Evolutionary conservation across 2,888 invertebrate species (phyloP), one percentile per base, ranked within the genome.

Genomic region (Cataglyphis livida): DNA sequence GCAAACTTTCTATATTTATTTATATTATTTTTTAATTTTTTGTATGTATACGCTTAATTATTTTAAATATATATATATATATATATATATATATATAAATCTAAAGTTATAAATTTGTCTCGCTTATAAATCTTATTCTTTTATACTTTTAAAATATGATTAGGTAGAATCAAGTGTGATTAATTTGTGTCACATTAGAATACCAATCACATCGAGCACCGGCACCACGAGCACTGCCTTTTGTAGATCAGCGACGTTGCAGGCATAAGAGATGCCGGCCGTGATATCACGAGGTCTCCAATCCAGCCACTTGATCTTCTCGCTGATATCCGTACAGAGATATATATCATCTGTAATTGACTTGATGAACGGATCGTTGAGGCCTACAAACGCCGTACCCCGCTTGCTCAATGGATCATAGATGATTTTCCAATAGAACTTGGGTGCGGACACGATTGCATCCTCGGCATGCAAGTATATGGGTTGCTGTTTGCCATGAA

Each of bases 261-360:
- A 97, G 90, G 96, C 96, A 93, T 96, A 96, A 66, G 96, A 96
- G 93, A 96, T 96, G 0, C 97, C 96, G 25, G 95, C 91, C 81
- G 94, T 94, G 41, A 96, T 94, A 86, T 96, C 95, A 83, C 95
- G 94, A 0, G 95, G 94, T 28, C 94, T 92, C 96, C 96, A 96
- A 1, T 92, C 92, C n/a, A 97, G 92, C 97, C 97, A 97, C 0
- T 89, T 64, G 54, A 90, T 84, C 85, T 62, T 61, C 6, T 66
- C 10, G 89, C 94, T 94, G 89, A 96, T 95, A 66, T 95, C 95
- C 25, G 93, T 88, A 91, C 96, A 96, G 86, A 96, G 81, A 66
- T 87, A 93, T 75, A 88, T 81, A 21, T 93, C 90, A 3, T 84
- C 25, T 1, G 86, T 86, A 35, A 91, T 81, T 0, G 74, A 61